Base-by-base conservation (phyloP, 2,797 vertebrate genomes). In the Eidolon dupreanum region DNA sequence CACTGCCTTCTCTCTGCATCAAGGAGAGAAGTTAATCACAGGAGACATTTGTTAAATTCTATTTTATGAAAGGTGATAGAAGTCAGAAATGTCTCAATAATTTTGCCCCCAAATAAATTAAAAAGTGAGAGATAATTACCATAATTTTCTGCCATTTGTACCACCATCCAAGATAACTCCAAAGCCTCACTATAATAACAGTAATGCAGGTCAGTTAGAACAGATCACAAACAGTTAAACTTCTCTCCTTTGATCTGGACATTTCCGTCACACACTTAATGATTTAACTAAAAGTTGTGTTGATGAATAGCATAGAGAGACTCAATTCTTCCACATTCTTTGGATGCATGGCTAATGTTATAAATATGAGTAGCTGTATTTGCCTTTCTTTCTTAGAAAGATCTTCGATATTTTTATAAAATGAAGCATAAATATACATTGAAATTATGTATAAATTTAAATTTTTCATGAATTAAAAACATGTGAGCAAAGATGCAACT, bases 61-160 rank as follows among this genome's bases (percentile, higher is more conserved):
- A 31, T 33, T 96, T 96, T 97, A 61, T 92, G n/a, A 92, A 93
- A 90, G 63, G 28, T 26, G 46, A 28, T 43, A 66, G 59, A 96
- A 83, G 10, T 83, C 61, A 88, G 10, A 53, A 90, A 88, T 74
- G 11, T 43, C n/a, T 95, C 87, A 83, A 73, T 71, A 92, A 41
- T 59, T 83, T 24, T 88, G 19, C 10, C 26, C 94, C 11, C 88
- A 93, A 87, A 88, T 49, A 10, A 74, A 36, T 53, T 71, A 70
- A 79, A 83, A 95, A 20, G 41, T 81, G 93, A 96, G 2, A 26
- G 36, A 20, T 28, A 43, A 33, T 61, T 92, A 31, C 0, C 88
- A 55, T 73, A 5, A 90, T 90, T 92, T 97, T 20, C 10, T 68
- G 1, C 55, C 3, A 10, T 95, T 97, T 71, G 59, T 95, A 75